Evolutionary conservation across 2,113 vertebrate species (phyloP).

Genomic region (Megaleporinus macrocephalus): DNA sequence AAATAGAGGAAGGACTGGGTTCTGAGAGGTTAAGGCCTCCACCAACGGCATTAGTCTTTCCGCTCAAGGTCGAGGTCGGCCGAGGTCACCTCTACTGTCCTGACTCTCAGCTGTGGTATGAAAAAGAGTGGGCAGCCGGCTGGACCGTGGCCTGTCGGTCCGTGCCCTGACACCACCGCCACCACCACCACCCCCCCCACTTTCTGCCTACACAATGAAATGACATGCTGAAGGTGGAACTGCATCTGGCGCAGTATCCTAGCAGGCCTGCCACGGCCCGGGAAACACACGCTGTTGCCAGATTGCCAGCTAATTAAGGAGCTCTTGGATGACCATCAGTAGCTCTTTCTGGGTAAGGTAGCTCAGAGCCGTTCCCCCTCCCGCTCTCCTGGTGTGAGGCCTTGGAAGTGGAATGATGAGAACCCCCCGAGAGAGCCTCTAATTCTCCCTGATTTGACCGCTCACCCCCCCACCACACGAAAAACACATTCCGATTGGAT

Average conservation of each 20-base stretch:
- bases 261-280: conserved; percentile 78
- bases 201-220: conserved; percentile 77
- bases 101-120: conserved; percentile 56
- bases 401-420: conserved; percentile 43
- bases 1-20: background rate
- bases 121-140: conserved; percentile 35
- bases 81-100: conserved; percentile 56
- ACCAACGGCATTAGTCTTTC: conserved; percentile 42
- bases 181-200: background rate
- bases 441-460: conserved; percentile 3
- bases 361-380: conserved; percentile 59
- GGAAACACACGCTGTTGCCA: conserved; percentile 78
- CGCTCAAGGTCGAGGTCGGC: conserved; percentile 64
- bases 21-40: conserved; percentile 26
- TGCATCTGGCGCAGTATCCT: conserved; percentile 81
- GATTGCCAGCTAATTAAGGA: conserved; percentile 84
- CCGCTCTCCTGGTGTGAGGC: conserved; percentile 28
- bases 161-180: conserved; percentile 52
- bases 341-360: conserved; percentile 77
- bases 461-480: background rate
- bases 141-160: conserved; percentile 37
- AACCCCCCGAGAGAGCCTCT: conserved; percentile 36
- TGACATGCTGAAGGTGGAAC: conserved; percentile 80
- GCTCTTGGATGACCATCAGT: conserved; percentile 85
- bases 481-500: conserved; percentile 44